Base-by-base conservation (phyloP, 92 coral and sea anemone species). In the Porites rus region DNA sequence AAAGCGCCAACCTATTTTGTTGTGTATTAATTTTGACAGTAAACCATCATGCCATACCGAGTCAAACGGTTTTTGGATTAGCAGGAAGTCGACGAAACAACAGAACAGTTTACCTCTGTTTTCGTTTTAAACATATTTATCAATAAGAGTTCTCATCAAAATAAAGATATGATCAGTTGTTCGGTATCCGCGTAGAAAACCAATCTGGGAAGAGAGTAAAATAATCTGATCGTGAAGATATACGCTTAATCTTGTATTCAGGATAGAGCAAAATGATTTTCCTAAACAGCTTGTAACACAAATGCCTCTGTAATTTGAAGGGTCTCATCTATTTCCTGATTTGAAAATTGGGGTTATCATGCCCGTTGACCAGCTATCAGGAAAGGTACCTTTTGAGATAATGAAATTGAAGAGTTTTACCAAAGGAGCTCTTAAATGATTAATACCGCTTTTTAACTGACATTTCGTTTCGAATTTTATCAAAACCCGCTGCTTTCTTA, bases 231-330 rank as follows among this genome's bases (percentile, higher is more conserved):
- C 64, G 71, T 46, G 38, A 17, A 74, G 19, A 72, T 51, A 53
- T n/a, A 51, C 56, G 51, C 16, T 76, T 67, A 88, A 66, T 82
- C 91, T 82, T 17, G 73, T 73, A 81, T 79, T 79, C 24, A 88
- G 63, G 21, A 88, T 59, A 73, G 82, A 54, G 53, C 76, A 82
- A 74, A 88, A 82, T 60, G 82, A 78, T 82, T 82, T 88, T 20
- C 91, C 91, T 38, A 82, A 69, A 67, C 91, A 82, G 68, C 91
- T 88, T 16, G 81, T 72, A 21, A 88, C 87, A 75, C 91, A 88
- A 60, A 88, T 82, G 70, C 88, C 78, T 74, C 88, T 63, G 69
- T 82, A 82, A 69, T 82, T 88, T 51, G 74, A 58, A 17, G 87
- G 82, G 63, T 87, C 63, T 46, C 67, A 63, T 69, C 63, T 87